phyloP scores from a whole-genome alignment of 2,888 invertebrate species.

The Anodontia alba region DNA sequence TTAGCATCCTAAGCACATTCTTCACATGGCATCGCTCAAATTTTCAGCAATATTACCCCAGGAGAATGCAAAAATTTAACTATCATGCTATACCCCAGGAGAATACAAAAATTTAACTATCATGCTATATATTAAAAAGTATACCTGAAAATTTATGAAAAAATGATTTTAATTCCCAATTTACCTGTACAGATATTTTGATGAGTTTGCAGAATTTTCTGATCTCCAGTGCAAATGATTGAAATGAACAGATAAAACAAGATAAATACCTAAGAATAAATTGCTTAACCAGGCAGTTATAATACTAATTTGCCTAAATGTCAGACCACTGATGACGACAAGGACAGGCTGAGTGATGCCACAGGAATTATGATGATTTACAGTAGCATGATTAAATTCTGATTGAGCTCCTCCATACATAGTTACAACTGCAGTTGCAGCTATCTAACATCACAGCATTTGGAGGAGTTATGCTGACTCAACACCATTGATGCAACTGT shows the following conservation, averaged over 20 bases:
- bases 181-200: not conserved
- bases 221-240: not conserved
- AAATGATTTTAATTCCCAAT: not conserved
- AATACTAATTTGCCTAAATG: not conserved
- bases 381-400: no score
- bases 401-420: no score
- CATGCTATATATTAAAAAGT: not conserved
- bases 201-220: slow-evolving; percentile 1
- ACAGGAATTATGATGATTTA: no score
- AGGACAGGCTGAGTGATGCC: no score
- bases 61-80: not conserved
- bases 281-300: not conserved
- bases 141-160: not conserved
- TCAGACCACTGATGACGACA: no score
- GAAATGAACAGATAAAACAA: slow-evolving; percentile 5
- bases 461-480: no score
- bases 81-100: not conserved
- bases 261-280: not conserved
- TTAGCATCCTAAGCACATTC: no score
- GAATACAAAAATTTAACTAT: not conserved
- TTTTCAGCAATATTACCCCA: no score
- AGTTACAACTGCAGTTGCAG: no score
- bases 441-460: no score
- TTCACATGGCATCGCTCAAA: no score
- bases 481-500: no score